These are phyloP conservation scores for Formicarius rufipectus DNA, from an alignment of 2,113 vertebrate genomes.

Conservation along the genomic window DNA sequence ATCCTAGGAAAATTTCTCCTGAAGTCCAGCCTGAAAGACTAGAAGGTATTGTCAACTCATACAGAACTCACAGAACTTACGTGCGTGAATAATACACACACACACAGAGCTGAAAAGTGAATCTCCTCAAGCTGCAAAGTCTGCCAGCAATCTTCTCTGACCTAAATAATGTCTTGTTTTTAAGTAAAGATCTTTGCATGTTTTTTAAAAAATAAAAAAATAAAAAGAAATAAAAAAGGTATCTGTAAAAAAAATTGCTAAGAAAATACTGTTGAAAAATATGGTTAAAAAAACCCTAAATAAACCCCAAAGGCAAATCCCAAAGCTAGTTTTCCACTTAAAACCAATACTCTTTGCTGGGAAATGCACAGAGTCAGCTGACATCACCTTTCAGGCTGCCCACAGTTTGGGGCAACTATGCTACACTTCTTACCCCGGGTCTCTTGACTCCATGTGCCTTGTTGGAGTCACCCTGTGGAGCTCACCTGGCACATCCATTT, in stretches of 20 bases:
- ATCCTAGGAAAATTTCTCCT: background rate
- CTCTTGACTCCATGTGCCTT: background rate
- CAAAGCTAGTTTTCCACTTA: background rate
- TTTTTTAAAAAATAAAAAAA: background rate
- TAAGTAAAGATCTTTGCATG: background rate
- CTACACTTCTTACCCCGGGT: background rate
- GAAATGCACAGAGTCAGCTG: background rate
- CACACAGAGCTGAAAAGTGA: background rate
- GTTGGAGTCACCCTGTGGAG: background rate
- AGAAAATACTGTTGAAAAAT: background rate
- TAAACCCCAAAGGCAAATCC: background rate
- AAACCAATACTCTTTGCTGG: background rate
- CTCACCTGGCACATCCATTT: background rate
- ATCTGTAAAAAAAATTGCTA: background rate
- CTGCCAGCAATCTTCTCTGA: background rate
- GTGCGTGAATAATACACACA: background rate
- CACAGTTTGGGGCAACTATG: background rate
- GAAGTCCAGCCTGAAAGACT: background rate
- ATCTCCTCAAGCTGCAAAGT: background rate
- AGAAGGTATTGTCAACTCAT: background rate
- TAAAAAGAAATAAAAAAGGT: background rate
- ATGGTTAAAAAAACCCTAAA: background rate
- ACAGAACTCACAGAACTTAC: background rate
- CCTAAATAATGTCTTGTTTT: background rate
- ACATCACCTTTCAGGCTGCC: background rate